Conservation (phyloP, 2,797 vertebrate genomes). For the Schizopygopsis pylzovi region DNA sequence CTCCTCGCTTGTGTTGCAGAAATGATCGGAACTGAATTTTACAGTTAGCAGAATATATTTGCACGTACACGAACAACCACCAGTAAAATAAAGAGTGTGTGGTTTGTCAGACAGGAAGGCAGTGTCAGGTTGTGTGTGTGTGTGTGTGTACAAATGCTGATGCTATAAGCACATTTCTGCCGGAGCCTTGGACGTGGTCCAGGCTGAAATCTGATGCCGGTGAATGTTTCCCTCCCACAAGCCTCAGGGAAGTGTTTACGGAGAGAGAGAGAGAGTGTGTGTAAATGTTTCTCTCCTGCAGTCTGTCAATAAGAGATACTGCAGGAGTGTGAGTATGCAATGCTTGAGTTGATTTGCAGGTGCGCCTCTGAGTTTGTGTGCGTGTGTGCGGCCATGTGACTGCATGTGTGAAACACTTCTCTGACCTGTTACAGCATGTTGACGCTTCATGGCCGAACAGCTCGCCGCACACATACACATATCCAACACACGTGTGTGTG, state of each 20-base stretch:
- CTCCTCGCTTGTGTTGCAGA: slow-evolving; percentile 24
- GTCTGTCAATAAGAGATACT: slow-evolving; percentile 61
- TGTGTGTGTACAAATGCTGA: slow-evolving; percentile 53
- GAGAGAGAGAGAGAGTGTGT: slow-evolving; percentile 42
- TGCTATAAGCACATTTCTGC: slow-evolving; percentile 61
- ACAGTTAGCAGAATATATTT: slow-evolving; percentile 13
- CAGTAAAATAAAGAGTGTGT: background rate
- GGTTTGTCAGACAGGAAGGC: slow-evolving; percentile 19
- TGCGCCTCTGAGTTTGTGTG: slow-evolving; percentile 27
- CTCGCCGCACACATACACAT: slow-evolving; percentile 28
- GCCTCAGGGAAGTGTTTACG: slow-evolving; percentile 60
- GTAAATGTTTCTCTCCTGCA: slow-evolving; percentile 60
- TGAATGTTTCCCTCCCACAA: slow-evolving; percentile 63
- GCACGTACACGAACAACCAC: background rate
- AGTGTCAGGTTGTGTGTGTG: slow-evolving; percentile 28
- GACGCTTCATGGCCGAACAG: slow-evolving; percentile 43
- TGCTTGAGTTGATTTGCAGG: slow-evolving; percentile 44
- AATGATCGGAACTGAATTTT: slow-evolving; percentile 22
- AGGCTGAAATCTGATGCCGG: slow-evolving; percentile 61
- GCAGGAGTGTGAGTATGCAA: slow-evolving; percentile 45
- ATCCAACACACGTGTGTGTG: background rate
- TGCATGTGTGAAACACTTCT: slow-evolving; percentile 44
- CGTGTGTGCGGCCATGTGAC: slow-evolving; percentile 18
- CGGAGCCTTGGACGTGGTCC: slow-evolving; percentile 53
- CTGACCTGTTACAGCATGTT: slow-evolving; percentile 60